Evolutionary conservation across 2,888 invertebrate genomes (phyloP), one percentile per base, ranked within the genome.

Genomic region (Celastrina argiolus): DNA sequence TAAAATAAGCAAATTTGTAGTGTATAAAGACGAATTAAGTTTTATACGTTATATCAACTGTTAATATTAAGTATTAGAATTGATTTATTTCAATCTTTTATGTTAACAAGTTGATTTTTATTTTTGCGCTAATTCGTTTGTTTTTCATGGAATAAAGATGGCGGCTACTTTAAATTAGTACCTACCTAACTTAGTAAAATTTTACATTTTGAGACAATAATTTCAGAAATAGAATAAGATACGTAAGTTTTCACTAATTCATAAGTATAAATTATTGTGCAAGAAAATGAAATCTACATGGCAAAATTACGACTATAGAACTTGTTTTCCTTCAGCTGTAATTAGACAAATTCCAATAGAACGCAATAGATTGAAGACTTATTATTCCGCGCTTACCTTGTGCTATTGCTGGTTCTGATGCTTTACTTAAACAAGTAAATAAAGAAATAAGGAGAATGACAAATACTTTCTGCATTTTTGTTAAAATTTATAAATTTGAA

Each of bases 391-490:
- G 22, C 76, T 75, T 80, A 88, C 88, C 81, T 75, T 73, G 65
- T 59, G 22, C 51, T 18, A 22, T 26, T 51, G 51, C 5, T 22
- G 70, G 51, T 26, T 74, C 69, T 67, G 73, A 71, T 66, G 81
- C 74, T 67, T 75, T 74, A 74, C 83, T 81, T 66, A 84, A 72
- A 73, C 87, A 82, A 71, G 82, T 71, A 58, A 85, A 81, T 10
- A 88, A 70, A 45, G 87, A 82, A 65, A 89, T 73, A 68, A 89
- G 78, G 77, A 85, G 85, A 72, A 89, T 75, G 74, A 88, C 79
- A 74, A 83, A 78, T 69, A 85, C 78, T 78, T 79, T 81, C 78
- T 87, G 85, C 88, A 88, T 88, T 69, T 76, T 74, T 14, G 31
- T 2, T 58, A 31, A 14, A 26, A n/a, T 31, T 41, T 28, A n/a